These are phyloP conservation scores for Paramacrobiotus metropolitanus DNA, from an alignment of 1,140 invertebrate genomes.

Conservation along the genomic window DNA sequence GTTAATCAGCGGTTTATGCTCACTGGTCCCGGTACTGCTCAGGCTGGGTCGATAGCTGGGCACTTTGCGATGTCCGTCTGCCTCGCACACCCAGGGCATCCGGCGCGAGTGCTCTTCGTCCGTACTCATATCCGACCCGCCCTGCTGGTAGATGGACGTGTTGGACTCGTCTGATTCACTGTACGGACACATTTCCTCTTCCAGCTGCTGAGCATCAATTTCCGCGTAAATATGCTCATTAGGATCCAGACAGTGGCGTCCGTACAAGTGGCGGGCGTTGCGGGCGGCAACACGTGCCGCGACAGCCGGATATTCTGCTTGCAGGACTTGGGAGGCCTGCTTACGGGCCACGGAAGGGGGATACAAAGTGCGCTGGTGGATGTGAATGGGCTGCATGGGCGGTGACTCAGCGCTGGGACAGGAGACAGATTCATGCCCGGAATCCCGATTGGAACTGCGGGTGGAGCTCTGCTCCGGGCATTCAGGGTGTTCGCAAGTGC, in stretches of 20 bases:
- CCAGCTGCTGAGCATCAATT: neutral
- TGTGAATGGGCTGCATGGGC: neutral
- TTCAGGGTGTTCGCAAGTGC: neutral
- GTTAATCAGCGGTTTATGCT: neutral
- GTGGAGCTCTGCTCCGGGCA: neutral
- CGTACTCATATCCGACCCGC: neutral
- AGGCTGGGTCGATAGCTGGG: neutral
- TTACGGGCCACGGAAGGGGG: neutral
- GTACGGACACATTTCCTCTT: constrained; percentile 1
- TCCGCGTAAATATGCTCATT: constrained; percentile 4
- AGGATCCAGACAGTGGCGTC: neutral
- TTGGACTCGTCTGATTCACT: constrained; percentile 4
- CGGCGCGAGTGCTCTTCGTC: neutral
- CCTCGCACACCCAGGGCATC: neutral
- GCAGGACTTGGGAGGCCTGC: neutral
- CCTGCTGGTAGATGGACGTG: neutral
- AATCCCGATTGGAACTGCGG: neutral
- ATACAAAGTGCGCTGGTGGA: neutral
- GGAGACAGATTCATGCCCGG: neutral
- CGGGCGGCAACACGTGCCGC: neutral
- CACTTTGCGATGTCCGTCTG: neutral
- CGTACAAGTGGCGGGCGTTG: neutral
- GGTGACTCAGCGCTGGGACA: neutral
- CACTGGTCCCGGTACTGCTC: neutral
- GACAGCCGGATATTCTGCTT: neutral